These are phyloP conservation scores for Sitophilus oryzae DNA, from an alignment of 1,140 invertebrate genomes.

Conservation along the genomic window DNA sequence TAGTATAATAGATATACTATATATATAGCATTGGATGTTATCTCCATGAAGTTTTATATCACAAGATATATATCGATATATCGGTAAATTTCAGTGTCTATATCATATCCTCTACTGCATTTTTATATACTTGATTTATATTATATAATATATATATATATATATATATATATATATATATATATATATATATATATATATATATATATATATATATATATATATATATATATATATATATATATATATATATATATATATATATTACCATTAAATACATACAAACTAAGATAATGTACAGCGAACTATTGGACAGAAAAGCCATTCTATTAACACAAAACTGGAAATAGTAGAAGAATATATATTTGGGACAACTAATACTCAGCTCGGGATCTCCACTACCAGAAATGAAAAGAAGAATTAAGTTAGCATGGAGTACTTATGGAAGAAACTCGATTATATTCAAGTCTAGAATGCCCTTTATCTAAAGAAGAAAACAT, in stretches of 20 bases:
- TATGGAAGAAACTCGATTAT: too few relatives aligned
- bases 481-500: too few relatives aligned
- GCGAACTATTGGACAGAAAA: too few relatives aligned
- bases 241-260: constrained; percentile 12
- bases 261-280: neutral
- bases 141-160: neutral
- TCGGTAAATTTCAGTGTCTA: too few relatives aligned
- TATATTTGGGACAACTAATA: too few relatives aligned
- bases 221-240: constrained; percentile 13
- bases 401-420: too few relatives aligned
- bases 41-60: neutral
- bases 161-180: constrained; percentile 10
- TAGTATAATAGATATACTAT: neutral
- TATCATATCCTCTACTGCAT: neutral
- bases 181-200: constrained; percentile 10
- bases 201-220: constrained; percentile 11
- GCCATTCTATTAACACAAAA: too few relatives aligned
- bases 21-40: neutral
- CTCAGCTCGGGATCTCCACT: too few relatives aligned
- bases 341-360: too few relatives aligned
- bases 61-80: too few relatives aligned
- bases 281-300: neutral
- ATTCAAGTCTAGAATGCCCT: too few relatives aligned
- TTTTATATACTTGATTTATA: neutral
- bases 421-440: too few relatives aligned